These are phyloP conservation scores for Phalacrocorax aristotelis DNA, from an alignment of 2,113 vertebrate genomes.

Conservation along the genomic window DNA sequence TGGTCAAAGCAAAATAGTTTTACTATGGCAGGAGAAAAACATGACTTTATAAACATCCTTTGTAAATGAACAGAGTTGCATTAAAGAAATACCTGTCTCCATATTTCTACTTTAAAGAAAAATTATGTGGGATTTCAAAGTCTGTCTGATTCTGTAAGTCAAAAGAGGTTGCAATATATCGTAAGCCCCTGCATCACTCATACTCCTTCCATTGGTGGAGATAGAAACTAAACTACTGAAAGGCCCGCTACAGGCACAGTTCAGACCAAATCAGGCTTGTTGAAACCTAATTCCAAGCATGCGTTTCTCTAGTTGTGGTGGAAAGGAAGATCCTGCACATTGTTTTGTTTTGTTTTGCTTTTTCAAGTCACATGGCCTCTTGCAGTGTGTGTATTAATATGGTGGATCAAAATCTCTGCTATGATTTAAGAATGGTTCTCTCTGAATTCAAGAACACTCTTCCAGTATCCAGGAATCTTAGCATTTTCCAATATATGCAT, in stretches of 20 bases:
- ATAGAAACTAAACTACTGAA: not conserved
- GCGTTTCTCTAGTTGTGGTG: not conserved
- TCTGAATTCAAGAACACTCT: not conserved
- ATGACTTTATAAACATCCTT: not conserved
- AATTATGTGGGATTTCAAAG: not conserved
- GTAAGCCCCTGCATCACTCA: not conserved
- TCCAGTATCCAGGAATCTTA: not conserved
- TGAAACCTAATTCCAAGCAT: not conserved
- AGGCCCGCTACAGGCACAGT: not conserved
- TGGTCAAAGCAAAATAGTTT: not conserved
- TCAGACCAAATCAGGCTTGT: not conserved
- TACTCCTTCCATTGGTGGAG: not conserved
- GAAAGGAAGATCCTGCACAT: not conserved
- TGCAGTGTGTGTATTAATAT: not conserved
- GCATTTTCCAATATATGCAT: not conserved
- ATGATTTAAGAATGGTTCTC: not conserved
- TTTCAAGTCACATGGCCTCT: not conserved
- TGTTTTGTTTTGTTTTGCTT: not conserved
- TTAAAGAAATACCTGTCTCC: not conserved
- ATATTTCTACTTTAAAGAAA: not conserved
- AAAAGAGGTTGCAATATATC: not conserved
- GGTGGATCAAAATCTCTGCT: not conserved
- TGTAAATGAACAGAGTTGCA: not conserved
- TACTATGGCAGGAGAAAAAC: not conserved
- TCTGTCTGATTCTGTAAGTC: not conserved